Evolutionary conservation across 2,113 vertebrate species (phyloP), one percentile per base, ranked within the genome.

Genomic region (Thamnophis sirtalis): DNA sequence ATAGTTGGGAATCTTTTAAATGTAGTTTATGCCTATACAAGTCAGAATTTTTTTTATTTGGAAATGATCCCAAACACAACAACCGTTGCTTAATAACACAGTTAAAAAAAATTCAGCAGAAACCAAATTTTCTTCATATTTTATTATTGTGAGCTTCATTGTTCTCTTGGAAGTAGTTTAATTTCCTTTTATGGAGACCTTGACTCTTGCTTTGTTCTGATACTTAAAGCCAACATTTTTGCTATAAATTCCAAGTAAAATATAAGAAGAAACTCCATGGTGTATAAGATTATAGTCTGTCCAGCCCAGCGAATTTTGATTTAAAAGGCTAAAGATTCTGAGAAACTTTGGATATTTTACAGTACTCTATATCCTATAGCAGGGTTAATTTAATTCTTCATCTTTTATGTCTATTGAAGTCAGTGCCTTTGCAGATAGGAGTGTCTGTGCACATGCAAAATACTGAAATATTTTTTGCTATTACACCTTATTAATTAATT

Each of bases 11-110:
- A 22, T 55, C 15, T 87, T 55, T 33, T 38, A 21, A 33, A 56
- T 87, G 1, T 87, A 17, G 19, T 55, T 53, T 87, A 54, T 33
- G 21, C 43, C n/a, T 24, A 54, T 9, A 33, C n/a, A 38, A 55
- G 2, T 54, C 28, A 43, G 26, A 51, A 19, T 58, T 58, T 13
- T 13, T 58, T 4, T 1, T 13, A 38, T 54, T 87, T 1, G 24
- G 33, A 87, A 87, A 87, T 87, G n/a, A 21, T 33, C 53, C n/a
- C 5, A 13, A 91, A 56, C 28, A 28, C 94, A 94, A 94, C 19
- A 38, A 55, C 86, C 17, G 85, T 38, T 26, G 86, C 95, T 63
- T 10, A 48, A 9, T n/a, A 21, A 2, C 1, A 53, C 0, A 9
- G 93, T 63, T 60, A 95, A 80, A 13, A 93, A 0, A 21, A 49